Base-by-base conservation (phyloP, 2,797 vertebrate species). In the Enteromius fasciolatus region DNA sequence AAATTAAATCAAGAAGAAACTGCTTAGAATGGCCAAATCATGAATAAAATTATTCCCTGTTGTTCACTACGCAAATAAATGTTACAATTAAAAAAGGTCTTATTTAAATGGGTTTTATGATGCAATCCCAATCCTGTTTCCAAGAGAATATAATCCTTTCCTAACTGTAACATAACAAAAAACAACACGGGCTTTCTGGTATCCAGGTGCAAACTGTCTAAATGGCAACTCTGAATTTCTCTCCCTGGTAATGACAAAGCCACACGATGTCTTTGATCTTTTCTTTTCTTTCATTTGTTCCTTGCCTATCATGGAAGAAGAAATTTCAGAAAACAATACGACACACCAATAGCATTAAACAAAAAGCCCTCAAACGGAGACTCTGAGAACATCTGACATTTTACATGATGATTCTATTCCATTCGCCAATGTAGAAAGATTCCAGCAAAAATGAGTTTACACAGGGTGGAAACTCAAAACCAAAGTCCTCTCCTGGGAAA, bases 321-420 rank as follows among this genome's bases (percentile, higher is more conserved):
- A 44, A 28, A 76, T 66, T 54, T 52, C 20, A 11, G 48, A 67
- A 76, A 82, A 76, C 23, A 76, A 68, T 63, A 66, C 15, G 2
- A 23, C 17, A 52, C 15, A 52, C 28, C 44, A 67, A 67, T 17
- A 68, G 80, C 72, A 57, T 57, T 68, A 67, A 67, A 76, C 33
- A 54, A 66, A 75, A 10, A 41, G 6, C 80, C 25, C 44, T 66
- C 70, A 81, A 52, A 66, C 6, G 2, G 46, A 75, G 63, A 82
- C 63, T 76, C 59, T 74, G 20, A 76, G 11, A 76, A 67, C 23
- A 28, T 75, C 36, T 68, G 80, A 68, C 70, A 82, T 76, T 81
- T 81, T 63, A 74, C 68, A 74, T 74, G 79, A 81, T 64, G 78
- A 48, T 61, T 80, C 67, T 18, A 73, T 74, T 73, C 54, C 20